Conservation (phyloP, 2,888 invertebrate genomes). For the Watsonalla binaria region DNA sequence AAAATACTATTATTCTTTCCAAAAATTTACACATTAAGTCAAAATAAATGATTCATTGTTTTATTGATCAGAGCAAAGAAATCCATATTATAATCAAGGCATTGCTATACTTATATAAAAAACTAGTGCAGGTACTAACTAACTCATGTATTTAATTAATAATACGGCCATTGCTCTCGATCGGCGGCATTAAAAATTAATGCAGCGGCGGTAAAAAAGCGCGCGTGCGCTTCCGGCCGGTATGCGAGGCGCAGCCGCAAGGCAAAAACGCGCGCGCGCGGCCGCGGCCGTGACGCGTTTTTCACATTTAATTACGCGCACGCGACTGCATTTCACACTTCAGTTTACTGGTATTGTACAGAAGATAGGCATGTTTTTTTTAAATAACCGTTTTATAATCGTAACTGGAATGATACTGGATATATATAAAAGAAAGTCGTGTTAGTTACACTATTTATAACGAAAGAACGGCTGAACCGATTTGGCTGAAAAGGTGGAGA, state of each 20-base stretch:
- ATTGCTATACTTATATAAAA: background rate
- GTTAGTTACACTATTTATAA: no score
- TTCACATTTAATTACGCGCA: conserved; percentile 49
- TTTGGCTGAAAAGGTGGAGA: no score
- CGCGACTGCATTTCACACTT: conserved; percentile 25
- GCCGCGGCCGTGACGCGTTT: conserved; percentile 50
- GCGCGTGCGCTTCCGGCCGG: conserved; percentile 54
- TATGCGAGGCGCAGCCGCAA: conserved; percentile 21
- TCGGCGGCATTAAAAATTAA: conserved; percentile 49
- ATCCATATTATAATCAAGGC: no score
- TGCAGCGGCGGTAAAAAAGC: conserved; percentile 43
- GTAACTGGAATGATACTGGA: no score
- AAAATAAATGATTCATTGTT: no score
- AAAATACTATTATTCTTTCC: no score
- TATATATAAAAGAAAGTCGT: no score
- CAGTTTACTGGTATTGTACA: background rate
- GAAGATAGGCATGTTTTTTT: background rate
- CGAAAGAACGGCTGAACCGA: no score
- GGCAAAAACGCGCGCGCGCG: conserved; percentile 41
- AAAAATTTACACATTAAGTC: no score
- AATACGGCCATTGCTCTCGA: conserved; percentile 47
- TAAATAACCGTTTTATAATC: background rate
- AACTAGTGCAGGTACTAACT: background rate
- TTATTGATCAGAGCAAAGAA: no score
- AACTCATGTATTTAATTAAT: background rate